Evolutionary conservation across 2,113 vertebrate genomes (phyloP).

Genomic region (Chaetorhynchus papuensis): DNA sequence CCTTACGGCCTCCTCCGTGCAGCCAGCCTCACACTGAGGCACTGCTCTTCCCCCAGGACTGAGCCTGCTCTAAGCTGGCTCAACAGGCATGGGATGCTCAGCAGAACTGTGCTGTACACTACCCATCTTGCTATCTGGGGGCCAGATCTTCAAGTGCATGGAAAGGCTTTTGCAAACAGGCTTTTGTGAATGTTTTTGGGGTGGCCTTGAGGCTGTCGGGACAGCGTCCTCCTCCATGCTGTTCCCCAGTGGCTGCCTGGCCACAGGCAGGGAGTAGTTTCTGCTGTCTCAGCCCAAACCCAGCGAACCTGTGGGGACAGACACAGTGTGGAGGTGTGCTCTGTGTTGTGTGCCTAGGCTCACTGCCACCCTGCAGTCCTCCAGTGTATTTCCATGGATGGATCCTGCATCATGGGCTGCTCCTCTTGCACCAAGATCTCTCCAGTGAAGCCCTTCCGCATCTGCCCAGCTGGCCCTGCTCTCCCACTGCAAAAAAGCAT

Average conservation of each 20-base stretch:
- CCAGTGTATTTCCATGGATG: fast-evolving
- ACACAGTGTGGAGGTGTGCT: neutral
- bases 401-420: fast-evolving
- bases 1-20: neutral
- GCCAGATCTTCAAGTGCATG: neutral
- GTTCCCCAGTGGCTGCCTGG: fast-evolving
- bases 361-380: neutral
- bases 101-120: neutral
- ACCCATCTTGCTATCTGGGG: neutral
- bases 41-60: neutral
- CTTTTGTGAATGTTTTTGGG: neutral
- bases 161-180: neutral
- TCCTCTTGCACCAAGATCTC: neutral
- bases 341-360: neutral
- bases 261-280: neutral
- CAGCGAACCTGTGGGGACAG: neutral
- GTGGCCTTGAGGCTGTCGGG: neutral
- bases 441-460: neutral
- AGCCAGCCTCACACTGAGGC: fast-evolving
- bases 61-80: neutral
- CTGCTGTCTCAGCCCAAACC: neutral
- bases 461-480: neutral
- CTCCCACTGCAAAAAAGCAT: neutral
- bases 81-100: neutral
- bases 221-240: neutral